Conservation (phyloP, 2,888 invertebrate species). For the Lasioglossum villosulum region DNA sequence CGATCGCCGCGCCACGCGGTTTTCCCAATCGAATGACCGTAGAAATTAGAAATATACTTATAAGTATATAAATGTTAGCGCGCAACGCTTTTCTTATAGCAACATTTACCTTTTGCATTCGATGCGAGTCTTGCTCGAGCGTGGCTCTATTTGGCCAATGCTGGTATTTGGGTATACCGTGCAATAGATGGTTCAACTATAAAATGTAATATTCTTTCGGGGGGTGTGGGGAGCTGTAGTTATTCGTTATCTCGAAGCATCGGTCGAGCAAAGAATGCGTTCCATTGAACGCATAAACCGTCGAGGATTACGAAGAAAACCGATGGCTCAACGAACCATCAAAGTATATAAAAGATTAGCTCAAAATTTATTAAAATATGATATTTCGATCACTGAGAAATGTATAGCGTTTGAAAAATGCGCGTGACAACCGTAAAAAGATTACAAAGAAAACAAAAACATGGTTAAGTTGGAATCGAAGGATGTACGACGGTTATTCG, state of each 20-base stretch:
- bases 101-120: neutral
- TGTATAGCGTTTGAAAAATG: slow-evolving; percentile 21
- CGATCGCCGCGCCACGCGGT: no score
- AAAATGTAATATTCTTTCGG: no score
- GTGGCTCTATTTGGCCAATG: neutral
- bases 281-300: neutral
- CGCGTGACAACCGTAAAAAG: slow-evolving; percentile 13
- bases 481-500: neutral
- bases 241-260: neutral
- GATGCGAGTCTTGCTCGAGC: neutral
- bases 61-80: neutral
- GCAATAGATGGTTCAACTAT: no score
- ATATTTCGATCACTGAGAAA: slow-evolving; percentile 26
- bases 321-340: neutral
- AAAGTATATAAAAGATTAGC: slow-evolving; percentile 23
- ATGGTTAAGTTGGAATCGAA: neutral
- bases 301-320: neutral
- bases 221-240: no score
- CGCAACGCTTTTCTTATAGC: neutral
- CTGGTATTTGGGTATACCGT: neutral
- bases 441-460: slow-evolving; percentile 36
- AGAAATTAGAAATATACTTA: neutral
- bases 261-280: neutral
- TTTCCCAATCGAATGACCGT: neutral
- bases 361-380: slow-evolving; percentile 54